Conservation (phyloP, 2,113 vertebrate genomes). For the Podarcis raffonei region DNA sequence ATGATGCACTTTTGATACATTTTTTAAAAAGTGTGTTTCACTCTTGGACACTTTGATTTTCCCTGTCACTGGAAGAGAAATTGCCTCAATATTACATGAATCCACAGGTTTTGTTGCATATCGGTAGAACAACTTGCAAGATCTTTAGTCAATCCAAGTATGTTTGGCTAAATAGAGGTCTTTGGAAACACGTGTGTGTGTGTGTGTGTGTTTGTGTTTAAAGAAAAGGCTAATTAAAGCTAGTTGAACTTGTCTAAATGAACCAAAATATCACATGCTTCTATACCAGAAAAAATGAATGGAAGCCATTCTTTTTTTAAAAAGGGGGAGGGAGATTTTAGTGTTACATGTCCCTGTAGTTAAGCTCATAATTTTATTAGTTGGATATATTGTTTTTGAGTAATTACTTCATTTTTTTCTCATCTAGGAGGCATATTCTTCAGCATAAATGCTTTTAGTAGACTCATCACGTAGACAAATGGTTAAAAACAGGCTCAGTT, state of each 20-base stretch:
- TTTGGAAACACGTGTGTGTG: not conserved
- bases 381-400: too few relatives aligned
- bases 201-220: too few relatives aligned
- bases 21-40: constrained; percentile 1
- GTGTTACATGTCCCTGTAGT: not conserved
- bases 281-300: not conserved
- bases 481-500: too few relatives aligned
- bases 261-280: not conserved
- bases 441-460: too few relatives aligned
- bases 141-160: not conserved
- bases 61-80: constrained; percentile 25
- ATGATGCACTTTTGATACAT: constrained; percentile 25
- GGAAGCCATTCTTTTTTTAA: not conserved
- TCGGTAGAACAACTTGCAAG: not conserved
- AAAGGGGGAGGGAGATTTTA: not conserved
- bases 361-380: not conserved
- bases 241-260: not conserved
- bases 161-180: not conserved
- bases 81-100: constrained; percentile 33
- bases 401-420: too few relatives aligned
- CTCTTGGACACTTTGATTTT: constrained; percentile 5
- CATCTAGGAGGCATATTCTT: too few relatives aligned
- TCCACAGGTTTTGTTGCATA: constrained; percentile 15
- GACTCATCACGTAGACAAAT: too few relatives aligned
- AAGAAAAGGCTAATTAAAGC: too few relatives aligned